phyloP scores from a whole-genome alignment of 2,797 vertebrate genomes.

The Gymnodraco acuticeps region DNA sequence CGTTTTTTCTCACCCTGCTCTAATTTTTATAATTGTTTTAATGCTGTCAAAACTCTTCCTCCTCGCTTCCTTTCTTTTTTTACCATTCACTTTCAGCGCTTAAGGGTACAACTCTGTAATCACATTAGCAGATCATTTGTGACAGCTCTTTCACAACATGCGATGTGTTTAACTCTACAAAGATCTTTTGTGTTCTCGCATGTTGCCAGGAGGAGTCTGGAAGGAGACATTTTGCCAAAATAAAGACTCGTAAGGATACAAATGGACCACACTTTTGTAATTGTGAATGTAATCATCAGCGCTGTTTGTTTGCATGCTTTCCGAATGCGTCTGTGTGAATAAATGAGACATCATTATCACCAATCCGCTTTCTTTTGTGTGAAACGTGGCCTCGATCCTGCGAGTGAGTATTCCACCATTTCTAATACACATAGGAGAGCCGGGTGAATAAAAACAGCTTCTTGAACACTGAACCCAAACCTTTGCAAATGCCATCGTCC shows the following conservation, averaged over 20 bases:
- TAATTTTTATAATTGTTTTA: neutral
- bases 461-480: slow-evolving; percentile 52
- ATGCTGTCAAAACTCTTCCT: slow-evolving; percentile 38
- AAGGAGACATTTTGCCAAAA: slow-evolving; percentile 54
- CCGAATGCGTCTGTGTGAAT: slow-evolving; percentile 42
- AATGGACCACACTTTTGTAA: slow-evolving; percentile 36
- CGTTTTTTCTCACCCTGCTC: slow-evolving; percentile 19
- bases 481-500: slow-evolving; percentile 69
- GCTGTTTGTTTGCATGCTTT: slow-evolving; percentile 50
- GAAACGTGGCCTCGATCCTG: slow-evolving; percentile 31
- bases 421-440: slow-evolving; percentile 25
- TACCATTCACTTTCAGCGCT: slow-evolving; percentile 37
- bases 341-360: slow-evolving; percentile 52
- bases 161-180: slow-evolving; percentile 52
- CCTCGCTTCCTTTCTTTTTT: neutral
- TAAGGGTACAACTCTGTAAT: slow-evolving; percentile 60
- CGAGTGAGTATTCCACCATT: slow-evolving; percentile 7
- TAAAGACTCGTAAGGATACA: slow-evolving; percentile 32
- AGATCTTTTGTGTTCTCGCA: slow-evolving; percentile 37
- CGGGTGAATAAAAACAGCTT: slow-evolving; percentile 47
- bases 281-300: slow-evolving; percentile 44
- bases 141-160: slow-evolving; percentile 62
- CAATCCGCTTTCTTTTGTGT: slow-evolving; percentile 47
- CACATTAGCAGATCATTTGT: slow-evolving; percentile 69
- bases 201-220: slow-evolving; percentile 41